Percentiles rank a stretch among this genome's conserved stretches.
phyloP scores from a whole-genome alignment of 2,888 invertebrate species.

The Chirona hameri region DNA sequence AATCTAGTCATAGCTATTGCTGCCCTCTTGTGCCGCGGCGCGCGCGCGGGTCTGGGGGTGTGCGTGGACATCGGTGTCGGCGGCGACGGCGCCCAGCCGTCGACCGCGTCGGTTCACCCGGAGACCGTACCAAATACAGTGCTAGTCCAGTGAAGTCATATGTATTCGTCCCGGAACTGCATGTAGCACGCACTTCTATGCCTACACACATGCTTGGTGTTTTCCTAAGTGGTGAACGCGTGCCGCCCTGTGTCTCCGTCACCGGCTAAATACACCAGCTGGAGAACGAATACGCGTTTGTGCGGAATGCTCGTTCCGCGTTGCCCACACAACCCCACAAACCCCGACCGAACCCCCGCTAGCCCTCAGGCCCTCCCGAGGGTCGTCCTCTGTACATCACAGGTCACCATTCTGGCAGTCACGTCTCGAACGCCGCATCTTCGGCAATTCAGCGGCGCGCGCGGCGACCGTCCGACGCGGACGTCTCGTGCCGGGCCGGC shows the following conservation, averaged over 20 bases:
- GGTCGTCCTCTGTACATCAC: too few species aligned
- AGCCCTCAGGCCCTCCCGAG: too few species aligned
- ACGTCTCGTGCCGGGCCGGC: not conserved
- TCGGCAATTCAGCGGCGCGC: too few species aligned
- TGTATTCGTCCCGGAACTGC: constrained; percentile 23
- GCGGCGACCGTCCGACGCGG: too few species aligned
- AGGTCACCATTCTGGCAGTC: too few species aligned
- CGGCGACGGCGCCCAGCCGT: not conserved
- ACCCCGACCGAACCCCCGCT: too few species aligned
- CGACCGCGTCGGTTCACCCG: not conserved
- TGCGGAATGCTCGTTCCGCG: too few species aligned
- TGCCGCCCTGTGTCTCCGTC: not conserved
- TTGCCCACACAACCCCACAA: too few species aligned
- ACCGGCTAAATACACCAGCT: constrained; percentile 9
- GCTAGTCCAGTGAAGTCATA: not conserved
- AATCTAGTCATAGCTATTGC: constrained; percentile 22
- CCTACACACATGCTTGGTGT: constrained; percentile 22
- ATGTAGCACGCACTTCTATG: constrained; percentile 24
- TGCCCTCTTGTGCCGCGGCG: not conserved
- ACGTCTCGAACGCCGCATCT: too few species aligned
- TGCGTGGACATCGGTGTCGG: not conserved
- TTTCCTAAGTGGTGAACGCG: not conserved
- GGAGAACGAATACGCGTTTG: too few species aligned
- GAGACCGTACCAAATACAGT: constrained; percentile 5
- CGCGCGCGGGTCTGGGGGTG: too few species aligned